phyloP scores from a whole-genome alignment of 2,888 invertebrate genomes.

The Vannuccia rotundouncinata region DNA sequence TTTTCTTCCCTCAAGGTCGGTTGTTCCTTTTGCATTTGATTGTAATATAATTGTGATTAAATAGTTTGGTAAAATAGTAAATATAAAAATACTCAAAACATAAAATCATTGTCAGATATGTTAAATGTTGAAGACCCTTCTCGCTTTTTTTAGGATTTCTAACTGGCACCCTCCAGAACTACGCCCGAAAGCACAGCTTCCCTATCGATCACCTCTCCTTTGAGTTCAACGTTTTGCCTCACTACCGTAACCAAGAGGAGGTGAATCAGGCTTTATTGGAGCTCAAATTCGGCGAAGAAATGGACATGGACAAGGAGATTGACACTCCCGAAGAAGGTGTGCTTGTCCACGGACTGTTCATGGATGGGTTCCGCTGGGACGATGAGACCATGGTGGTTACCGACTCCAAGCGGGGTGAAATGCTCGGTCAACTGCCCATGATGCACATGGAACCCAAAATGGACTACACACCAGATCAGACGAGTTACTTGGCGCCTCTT shows the following conservation, averaged over 20 bases:
- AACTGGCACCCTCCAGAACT: conserved; percentile 56
- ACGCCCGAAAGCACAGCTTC: conserved; percentile 54
- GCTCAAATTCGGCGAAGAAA: conserved; percentile 52
- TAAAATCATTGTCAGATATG: no score
- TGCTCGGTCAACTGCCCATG: conserved; percentile 69
- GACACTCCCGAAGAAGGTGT: conserved; percentile 53
- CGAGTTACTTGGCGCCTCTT: conserved; percentile 53
- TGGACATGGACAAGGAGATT: conserved; percentile 42
- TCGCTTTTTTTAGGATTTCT: conserved; percentile 38
- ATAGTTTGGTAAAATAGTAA: no score
- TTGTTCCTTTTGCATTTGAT: not conserved
- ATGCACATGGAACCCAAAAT: conserved; percentile 63
- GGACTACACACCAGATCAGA: conserved; percentile 58
- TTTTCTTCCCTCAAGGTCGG: conserved; percentile 58
- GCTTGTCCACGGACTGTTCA: conserved; percentile 56
- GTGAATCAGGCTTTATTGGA: conserved; percentile 48
- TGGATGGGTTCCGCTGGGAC: conserved; percentile 55
- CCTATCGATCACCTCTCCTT: conserved; percentile 58
- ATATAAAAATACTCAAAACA: no score
- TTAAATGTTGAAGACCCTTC: no score
- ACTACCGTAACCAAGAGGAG: conserved; percentile 52
- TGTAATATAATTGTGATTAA: no score
- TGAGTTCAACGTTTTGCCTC: conserved; percentile 64
- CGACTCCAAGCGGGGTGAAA: conserved; percentile 63
- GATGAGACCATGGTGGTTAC: conserved; percentile 46